phyloP scores from a whole-genome alignment of 2,888 invertebrate species.

The Caenorhabditis imperialis region DNA sequence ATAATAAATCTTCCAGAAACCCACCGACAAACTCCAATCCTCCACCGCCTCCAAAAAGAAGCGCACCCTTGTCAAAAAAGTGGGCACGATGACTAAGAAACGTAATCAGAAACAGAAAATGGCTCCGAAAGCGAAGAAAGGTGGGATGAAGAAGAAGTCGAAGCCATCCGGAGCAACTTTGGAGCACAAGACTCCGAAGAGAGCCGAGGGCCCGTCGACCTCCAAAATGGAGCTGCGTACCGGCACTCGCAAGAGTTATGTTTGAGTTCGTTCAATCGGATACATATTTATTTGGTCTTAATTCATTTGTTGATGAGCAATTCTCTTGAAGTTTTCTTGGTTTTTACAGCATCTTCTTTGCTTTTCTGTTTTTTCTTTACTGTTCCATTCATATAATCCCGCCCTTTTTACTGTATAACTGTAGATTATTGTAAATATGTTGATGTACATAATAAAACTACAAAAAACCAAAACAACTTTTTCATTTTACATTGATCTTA shows the following conservation, averaged over 20 bases:
- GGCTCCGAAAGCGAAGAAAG: conserved; percentile 24
- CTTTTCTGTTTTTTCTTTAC: no score
- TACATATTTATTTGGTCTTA: no score
- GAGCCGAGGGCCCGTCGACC: conserved; percentile 22
- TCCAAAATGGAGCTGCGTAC: conserved; percentile 44
- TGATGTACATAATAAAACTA: no score
- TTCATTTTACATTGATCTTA: conserved; percentile 34
- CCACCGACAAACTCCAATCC: neutral
- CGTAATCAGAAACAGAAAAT: conserved; percentile 28
- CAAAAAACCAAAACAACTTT: neutral
- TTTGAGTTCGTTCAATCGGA: no score
- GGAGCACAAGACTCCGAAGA: conserved; percentile 27
- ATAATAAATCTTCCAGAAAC: no score
- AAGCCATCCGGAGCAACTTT: neutral
- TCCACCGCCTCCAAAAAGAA: neutral
- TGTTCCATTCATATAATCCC: no score
- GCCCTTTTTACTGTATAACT: no score
- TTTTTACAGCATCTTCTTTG: no score
- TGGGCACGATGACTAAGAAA: conserved; percentile 27
- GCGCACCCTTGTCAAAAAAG: conserved; percentile 24
- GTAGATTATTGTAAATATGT: no score
- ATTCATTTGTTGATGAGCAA: no score
- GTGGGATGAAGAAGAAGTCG: conserved; percentile 20
- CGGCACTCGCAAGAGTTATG: conserved; percentile 52
- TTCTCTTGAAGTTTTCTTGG: no score